phyloP scores from a whole-genome alignment of 2,797 vertebrate species.

The Coracias cyanogaster region DNA sequence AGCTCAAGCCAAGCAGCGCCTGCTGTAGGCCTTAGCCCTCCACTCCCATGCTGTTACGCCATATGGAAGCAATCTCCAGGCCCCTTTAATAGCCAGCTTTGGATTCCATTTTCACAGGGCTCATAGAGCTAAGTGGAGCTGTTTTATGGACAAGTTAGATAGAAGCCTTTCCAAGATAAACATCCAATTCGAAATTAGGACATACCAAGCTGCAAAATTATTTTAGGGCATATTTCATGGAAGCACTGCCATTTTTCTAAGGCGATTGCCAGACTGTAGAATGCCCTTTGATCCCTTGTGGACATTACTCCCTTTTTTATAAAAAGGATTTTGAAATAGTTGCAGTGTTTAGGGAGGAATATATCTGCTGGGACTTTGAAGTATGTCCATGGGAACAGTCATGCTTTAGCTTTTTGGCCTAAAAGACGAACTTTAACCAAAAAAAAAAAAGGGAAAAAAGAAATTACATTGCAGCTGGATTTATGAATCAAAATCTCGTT shows the following conservation, averaged over 20 bases:
- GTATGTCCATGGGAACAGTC: constrained; percentile 79
- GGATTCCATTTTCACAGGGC: constrained; percentile 93
- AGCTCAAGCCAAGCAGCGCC: constrained; percentile 91
- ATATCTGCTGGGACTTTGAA: constrained; percentile 82
- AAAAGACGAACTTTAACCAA: constrained; percentile 49
- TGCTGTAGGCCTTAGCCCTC: constrained; percentile 87
- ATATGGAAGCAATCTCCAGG: constrained; percentile 98
- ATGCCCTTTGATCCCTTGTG: constrained; percentile 90
- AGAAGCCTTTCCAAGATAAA: constrained; percentile 99
- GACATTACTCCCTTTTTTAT: constrained; percentile 87
- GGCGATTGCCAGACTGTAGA: constrained; percentile 91
- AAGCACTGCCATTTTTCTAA: constrained; percentile 90
- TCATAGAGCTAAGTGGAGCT: constrained; percentile 97
- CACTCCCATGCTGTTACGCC: constrained; percentile 96
- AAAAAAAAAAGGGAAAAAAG: not conserved
- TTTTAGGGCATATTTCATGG: constrained; percentile 96
- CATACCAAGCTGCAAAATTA: constrained; percentile 85
- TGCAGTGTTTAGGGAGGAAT: constrained; percentile 81
- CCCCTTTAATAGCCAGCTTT: constrained; percentile 96
- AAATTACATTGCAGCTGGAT: constrained; percentile 50
- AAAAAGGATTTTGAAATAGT: constrained; percentile 83
- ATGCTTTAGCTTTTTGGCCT: constrained; percentile 73
- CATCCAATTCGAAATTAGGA: constrained; percentile 91
- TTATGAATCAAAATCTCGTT: constrained; percentile 77
- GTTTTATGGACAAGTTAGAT: constrained; percentile 98